Evolutionary conservation across 1,140 invertebrate species (phyloP).

Genomic region (Asbolus verrucosus): DNA sequence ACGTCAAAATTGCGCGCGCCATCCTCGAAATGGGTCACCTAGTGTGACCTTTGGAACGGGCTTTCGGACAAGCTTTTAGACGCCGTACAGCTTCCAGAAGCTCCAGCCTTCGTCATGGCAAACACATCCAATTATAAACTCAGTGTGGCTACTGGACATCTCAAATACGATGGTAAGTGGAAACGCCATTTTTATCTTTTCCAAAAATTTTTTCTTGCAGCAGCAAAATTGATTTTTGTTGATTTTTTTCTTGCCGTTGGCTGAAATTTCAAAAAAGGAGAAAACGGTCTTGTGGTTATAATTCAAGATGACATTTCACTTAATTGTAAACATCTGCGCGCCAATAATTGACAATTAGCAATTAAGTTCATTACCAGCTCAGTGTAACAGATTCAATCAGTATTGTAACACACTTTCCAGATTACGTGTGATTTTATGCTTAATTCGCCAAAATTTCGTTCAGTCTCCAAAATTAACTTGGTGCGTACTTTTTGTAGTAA

Average conservation of each 20-base stretch:
- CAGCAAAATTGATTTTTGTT: too few species aligned
- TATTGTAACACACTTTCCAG: background rate
- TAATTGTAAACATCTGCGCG: constrained; percentile 4
- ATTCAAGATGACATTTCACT: too few species aligned
- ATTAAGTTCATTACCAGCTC: background rate
- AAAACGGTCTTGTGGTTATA: too few species aligned
- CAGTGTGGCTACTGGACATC: constrained; percentile 56
- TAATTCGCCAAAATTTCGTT: too few species aligned
- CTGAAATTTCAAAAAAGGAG: too few species aligned
- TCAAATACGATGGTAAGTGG: constrained; percentile 63
- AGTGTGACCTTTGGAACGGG: constrained; percentile 59
- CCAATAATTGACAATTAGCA: constrained; percentile 1
- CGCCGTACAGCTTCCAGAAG: constrained; percentile 59
- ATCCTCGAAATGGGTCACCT: constrained; percentile 61
- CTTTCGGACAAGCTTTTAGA: constrained; percentile 57
- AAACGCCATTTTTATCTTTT: too few species aligned
- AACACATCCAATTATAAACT: constrained; percentile 63
- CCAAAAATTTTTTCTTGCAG: too few species aligned
- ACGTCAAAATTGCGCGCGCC: constrained; percentile 60
- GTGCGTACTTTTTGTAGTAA: too few species aligned
- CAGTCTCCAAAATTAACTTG: too few species aligned
- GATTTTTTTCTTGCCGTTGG: too few species aligned
- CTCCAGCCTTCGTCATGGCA: constrained; percentile 59
- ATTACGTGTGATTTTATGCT: too few species aligned
- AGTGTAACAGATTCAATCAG: background rate